Percentiles rank a stretch among this genome's conserved stretches.
Evolutionary conservation across 2,113 vertebrate species (phyloP).

Genomic region (Holacanthus passer): DNA sequence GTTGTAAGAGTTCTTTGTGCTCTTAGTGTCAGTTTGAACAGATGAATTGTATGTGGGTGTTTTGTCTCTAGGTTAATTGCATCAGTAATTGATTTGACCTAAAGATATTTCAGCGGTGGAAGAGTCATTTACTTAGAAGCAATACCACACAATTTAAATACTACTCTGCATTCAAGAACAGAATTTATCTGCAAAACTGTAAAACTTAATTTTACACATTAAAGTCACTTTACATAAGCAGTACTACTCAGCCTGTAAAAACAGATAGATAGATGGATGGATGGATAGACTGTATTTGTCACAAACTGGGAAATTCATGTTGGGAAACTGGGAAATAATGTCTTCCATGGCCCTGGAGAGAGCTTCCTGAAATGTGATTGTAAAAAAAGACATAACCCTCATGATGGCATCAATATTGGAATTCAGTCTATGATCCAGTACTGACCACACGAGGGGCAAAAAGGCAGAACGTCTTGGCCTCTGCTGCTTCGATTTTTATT

Average conservation of each 20-base stretch:
- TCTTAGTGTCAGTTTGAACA: neutral
- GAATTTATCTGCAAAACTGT: neutral
- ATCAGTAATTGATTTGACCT: neutral
- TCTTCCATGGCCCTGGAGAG: neutral
- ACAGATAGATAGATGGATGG: too few species aligned
- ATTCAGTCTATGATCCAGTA: neutral
- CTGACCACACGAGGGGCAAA: accelerated
- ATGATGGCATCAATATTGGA: neutral
- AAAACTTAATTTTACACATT: neutral
- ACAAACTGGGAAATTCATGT: too few species aligned
- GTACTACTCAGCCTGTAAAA: neutral
- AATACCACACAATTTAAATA: neutral
- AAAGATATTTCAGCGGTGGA: neutral
- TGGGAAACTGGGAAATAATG: too few species aligned
- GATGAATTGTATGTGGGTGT: neutral
- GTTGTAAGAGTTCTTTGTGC: neutral
- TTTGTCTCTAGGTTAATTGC: neutral
- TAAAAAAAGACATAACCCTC: neutral
- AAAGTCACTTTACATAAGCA: neutral
- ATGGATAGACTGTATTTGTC: too few species aligned
- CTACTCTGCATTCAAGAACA: neutral
- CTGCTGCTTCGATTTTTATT: neutral
- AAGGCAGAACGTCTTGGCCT: neutral
- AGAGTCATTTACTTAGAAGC: neutral
- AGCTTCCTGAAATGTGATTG: neutral